Conservation (phyloP, 1,140 invertebrate genomes). For the Oncopodura yosiiana region DNA sequence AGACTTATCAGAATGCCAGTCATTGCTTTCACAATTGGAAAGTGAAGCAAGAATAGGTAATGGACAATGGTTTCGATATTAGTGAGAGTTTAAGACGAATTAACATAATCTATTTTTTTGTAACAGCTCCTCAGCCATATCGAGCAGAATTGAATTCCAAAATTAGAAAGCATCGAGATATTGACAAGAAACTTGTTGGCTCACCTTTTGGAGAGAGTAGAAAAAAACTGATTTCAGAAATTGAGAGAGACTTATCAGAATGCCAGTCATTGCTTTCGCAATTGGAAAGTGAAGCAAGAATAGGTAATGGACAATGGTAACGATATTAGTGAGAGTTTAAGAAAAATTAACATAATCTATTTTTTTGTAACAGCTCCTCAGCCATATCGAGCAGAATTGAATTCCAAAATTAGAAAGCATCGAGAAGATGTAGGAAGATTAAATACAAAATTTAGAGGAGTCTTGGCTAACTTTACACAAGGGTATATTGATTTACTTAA, state of each 20-base stretch:
- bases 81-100: too few relatives aligned
- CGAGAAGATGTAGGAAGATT: constrained; percentile 21
- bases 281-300: constrained; percentile 33
- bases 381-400: constrained; percentile 28
- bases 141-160: constrained; percentile 25
- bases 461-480: constrained; percentile 29
- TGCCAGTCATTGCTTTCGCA: constrained; percentile 35
- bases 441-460: constrained; percentile 19
- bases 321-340: too few relatives aligned
- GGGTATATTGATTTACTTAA: constrained; percentile 4
- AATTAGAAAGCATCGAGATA: constrained; percentile 19
- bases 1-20: constrained; percentile 40
- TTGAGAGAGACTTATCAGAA: constrained; percentile 40
- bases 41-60: constrained; percentile 27
- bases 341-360: background rate
- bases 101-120: background rate
- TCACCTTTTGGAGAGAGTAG: constrained; percentile 33
- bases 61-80: constrained; percentile 14
- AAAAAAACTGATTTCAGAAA: constrained; percentile 36
- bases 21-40: constrained; percentile 31
- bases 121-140: constrained; percentile 29
- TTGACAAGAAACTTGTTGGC: constrained; percentile 34
- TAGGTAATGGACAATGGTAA: too few relatives aligned
- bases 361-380: constrained; percentile 24
- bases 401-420: constrained; percentile 20